Conservation (phyloP, 1,140 invertebrate genomes). For the Eriocheir sinensis region DNA sequence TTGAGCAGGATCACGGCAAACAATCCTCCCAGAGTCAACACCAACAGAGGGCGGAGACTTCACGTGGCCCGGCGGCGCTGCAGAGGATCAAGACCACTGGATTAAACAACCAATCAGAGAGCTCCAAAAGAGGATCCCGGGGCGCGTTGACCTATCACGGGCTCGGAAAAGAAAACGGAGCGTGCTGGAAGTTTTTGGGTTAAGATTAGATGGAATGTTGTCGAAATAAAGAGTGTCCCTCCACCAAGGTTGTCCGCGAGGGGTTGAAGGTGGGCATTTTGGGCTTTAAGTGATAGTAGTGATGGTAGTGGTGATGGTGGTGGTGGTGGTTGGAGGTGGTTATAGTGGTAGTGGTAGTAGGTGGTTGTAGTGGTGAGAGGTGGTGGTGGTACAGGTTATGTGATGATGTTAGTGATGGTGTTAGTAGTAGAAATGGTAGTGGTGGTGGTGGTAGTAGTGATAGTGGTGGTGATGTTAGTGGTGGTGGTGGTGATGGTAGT, state of each 20-base stretch:
- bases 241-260: too few relatives aligned
- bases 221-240: not conserved
- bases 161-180: not conserved
- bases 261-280: not conserved
- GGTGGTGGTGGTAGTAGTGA: not conserved
- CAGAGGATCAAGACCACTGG: not conserved
- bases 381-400: too few relatives aligned
- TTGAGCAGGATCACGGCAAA: not conserved
- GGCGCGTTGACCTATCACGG: not conserved
- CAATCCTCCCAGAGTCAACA: not conserved
- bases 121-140: not conserved
- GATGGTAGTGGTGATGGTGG: not conserved
- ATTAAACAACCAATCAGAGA: not conserved
- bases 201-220: not conserved
- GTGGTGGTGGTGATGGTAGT: constrained; percentile 1
- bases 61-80: not conserved
- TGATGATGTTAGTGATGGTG: too few relatives aligned
- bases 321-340: not conserved
- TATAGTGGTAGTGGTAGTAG: not conserved
- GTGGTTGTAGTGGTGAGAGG: not conserved
- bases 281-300: not conserved
- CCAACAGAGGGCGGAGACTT: not conserved
- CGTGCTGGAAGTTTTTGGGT: not conserved
- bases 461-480: not conserved
- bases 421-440: not conserved